Base-by-base conservation (phyloP, 2,797 vertebrate species). In the Gallinago stenura region DNA sequence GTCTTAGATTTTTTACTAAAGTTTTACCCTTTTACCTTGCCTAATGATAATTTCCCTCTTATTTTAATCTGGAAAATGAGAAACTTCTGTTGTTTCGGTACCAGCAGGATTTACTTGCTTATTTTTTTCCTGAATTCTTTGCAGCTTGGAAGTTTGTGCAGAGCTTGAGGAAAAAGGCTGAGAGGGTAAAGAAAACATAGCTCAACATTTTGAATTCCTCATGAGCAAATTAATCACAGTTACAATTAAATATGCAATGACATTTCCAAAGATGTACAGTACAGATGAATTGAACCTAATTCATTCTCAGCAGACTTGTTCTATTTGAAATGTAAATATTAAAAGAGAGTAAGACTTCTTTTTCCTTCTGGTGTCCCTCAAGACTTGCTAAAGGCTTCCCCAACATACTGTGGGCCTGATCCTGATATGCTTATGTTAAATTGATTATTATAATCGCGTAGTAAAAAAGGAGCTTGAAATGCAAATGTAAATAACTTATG, bases 341-440 rank as follows among this genome's bases (percentile, higher is more conserved):
- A 10, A 77, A 72, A 81, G 37, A 89, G 43, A 56, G 45, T 35
- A 81, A 2, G 1, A 37, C 6, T 90, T 69, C n/a, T 96, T 95
- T 97, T 95, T 92, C 82, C 82, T 91, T 93, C 90, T 53, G 51
- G n/a, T 83, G 77, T 91, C 53, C 83, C 88, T 96, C 72, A 77
- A 91, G 87, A 87, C 11, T 95, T 73, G 66, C 35, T 89, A 75
- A 90, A 97, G 31, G 92, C 62, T 90, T 83, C 66, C 14, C 9
- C 45, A 46, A 24, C 18, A 18, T 41, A 65, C 24, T 60, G 5
- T 14, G 14, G 68, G 35, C 20, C 56, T 82, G 83, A 51, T 85
- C n/a, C 60, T 68, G 30, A 70, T 66, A 51, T 57, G 48, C 26
- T 82, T 62, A 39, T 33, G 24, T 62, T 58, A 75, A 90, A 84